phyloP scores from a whole-genome alignment of 2,888 invertebrate species.

The Scrobipalpa atriplicella region DNA sequence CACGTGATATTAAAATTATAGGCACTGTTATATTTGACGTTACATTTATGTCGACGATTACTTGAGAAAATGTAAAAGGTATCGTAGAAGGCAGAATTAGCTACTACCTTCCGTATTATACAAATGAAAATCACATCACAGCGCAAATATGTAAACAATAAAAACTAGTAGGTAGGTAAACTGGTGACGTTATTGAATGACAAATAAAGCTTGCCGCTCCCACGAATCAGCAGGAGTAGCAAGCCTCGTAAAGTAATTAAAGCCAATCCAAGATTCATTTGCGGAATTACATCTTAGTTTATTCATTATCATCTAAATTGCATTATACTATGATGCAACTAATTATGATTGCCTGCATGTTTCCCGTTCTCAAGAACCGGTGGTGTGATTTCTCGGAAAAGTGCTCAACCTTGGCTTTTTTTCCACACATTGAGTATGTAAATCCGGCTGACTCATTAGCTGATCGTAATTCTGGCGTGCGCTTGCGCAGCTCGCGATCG shows the following conservation, averaged over 20 bases:
- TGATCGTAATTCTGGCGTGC: conserved; percentile 48
- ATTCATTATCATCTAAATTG: not conserved
- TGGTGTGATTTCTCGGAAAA: conserved; percentile 44
- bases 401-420: conserved; percentile 48
- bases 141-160: not conserved
- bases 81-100: not conserved
- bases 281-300: conserved; percentile 3
- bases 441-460: conserved; percentile 65
- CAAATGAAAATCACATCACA: not conserved
- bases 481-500: conserved; percentile 42
- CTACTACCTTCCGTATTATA: not conserved
- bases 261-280: not conserved
- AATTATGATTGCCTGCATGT: conserved; percentile 12
- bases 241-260: not conserved
- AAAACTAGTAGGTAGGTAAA: conserved; percentile 5
- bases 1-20: not conserved
- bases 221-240: not conserved
- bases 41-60: not conserved
- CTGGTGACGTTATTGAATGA: not conserved
- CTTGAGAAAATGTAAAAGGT: not conserved
- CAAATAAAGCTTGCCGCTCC: not conserved
- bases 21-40: not conserved
- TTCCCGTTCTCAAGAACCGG: conserved; percentile 13
- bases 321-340: conserved; percentile 21
- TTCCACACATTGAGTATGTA: conserved; percentile 50